Evolutionary conservation across 2,888 invertebrate genomes (phyloP).

Genomic region (Agriopis leucophaearia): DNA sequence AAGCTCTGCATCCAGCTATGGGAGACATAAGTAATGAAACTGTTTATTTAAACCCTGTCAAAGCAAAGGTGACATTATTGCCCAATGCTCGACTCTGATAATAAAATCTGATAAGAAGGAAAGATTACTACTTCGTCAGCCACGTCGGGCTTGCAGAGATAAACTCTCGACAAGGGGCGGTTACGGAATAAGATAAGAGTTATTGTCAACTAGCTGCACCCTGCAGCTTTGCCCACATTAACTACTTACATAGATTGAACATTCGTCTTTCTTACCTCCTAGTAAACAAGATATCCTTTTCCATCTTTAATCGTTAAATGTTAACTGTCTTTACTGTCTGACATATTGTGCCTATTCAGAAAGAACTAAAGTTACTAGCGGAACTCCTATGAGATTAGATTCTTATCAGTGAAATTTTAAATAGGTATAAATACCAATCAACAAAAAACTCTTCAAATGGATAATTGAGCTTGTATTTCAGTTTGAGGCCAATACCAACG

Average conservation of each 20-base stretch:
- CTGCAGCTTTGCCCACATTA: neutral
- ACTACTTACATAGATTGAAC: too few species aligned
- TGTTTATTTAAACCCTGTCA: neutral
- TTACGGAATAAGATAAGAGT: neutral
- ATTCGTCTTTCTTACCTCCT: too few species aligned
- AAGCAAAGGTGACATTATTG: too few species aligned
- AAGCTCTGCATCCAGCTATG: neutral
- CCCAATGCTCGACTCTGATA: neutral
- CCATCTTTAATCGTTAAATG: too few species aligned
- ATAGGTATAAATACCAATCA: conserved; percentile 3
- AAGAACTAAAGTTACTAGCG: neutral
- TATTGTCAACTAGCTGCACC: neutral
- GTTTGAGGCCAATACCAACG: conserved; percentile 22
- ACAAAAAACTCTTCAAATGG: conserved; percentile 14
- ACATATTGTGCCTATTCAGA: neutral
- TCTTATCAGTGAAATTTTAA: conserved; percentile 12
- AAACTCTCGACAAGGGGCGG: neutral
- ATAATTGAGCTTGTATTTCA: conserved; percentile 21
- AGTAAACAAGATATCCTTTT: too few species aligned
- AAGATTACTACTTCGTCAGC: neutral
- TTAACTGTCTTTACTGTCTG: too few species aligned
- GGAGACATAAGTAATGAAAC: neutral
- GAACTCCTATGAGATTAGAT: neutral
- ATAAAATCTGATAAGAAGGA: neutral
- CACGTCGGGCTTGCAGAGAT: neutral